phyloP scores from a whole-genome alignment of 2,113 vertebrate species.

The Nannobrachium achirus region DNA sequence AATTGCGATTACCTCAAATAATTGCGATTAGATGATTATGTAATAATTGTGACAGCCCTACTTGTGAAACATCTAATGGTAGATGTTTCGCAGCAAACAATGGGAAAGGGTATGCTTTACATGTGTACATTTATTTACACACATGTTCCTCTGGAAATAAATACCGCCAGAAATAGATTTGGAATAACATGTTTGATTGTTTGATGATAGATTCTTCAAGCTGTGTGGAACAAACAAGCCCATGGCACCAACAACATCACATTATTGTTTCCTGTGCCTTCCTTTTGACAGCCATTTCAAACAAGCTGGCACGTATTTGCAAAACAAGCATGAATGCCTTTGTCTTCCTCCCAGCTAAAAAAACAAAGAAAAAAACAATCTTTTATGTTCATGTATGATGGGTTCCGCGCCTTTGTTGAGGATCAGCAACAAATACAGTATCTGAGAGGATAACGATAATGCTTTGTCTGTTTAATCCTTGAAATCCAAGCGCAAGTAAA shows the following conservation, averaged over 20 bases:
- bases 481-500: conserved; percentile 19
- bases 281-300: conserved; percentile 7
- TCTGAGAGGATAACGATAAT: conserved; percentile 2
- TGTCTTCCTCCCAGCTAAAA: not conserved
- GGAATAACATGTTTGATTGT: not conserved
- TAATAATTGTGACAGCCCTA: too few species aligned
- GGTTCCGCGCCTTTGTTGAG: conserved; percentile 14
- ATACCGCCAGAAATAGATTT: not conserved
- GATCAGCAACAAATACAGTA: conserved; percentile 15
- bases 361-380: not conserved
- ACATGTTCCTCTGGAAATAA: not conserved
- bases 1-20: too few species aligned
- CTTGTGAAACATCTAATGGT: too few species aligned
- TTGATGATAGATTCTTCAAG: conserved; percentile 19
- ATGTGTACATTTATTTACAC: too few species aligned
- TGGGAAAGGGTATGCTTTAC: not conserved
- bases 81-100: too few species aligned
- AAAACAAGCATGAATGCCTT: conserved; percentile 14
- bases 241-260: conserved; percentile 18
- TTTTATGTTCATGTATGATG: conserved; percentile 8
- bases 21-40: too few species aligned
- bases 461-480: conserved; percentile 5
- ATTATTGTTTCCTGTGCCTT: conserved; percentile 8
- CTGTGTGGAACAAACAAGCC: not conserved
- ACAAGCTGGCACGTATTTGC: conserved; percentile 11